These are phyloP conservation scores for Drosophila parabipectinata DNA, from an alignment of 1,140 invertebrate genomes.

Conservation along the genomic window DNA sequence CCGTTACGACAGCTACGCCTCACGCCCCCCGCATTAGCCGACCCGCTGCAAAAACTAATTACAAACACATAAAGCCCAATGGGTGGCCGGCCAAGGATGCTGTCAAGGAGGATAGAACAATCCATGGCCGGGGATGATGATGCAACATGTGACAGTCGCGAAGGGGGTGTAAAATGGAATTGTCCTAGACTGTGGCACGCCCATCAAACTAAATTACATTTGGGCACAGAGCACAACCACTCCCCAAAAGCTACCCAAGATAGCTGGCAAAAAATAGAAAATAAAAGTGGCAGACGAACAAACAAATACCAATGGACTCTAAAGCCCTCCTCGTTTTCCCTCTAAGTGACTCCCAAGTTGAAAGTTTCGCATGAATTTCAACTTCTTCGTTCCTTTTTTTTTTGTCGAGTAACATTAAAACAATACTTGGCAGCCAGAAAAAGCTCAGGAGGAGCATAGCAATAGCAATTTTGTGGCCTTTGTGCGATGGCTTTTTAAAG, in stretches of 20 bases:
- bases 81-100: conserved; percentile 35
- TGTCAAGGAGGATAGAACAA: conserved; percentile 26
- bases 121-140: conserved; percentile 30
- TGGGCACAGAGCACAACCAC: conserved; percentile 21
- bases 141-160: conserved; percentile 71
- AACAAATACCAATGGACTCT: conserved; percentile 38
- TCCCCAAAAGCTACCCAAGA: neutral
- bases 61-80: conserved; percentile 77
- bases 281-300: conserved; percentile 23
- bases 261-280: conserved; percentile 19
- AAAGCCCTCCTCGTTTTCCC: conserved; percentile 13
- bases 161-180: conserved; percentile 32
- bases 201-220: conserved; percentile 79
- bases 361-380: conserved; percentile 67
- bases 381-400: conserved; percentile 30
- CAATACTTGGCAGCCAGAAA: conserved; percentile 31
- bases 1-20: conserved; percentile 28
- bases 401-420: conserved; percentile 38
- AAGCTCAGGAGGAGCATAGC: conserved; percentile 3
- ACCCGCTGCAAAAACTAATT: conserved; percentile 69
- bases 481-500: conserved; percentile 25
- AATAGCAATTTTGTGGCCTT: conserved; percentile 46
- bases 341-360: conserved; percentile 38
- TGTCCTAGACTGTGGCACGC: conserved; percentile 67
- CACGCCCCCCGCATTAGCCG: conserved; percentile 20